Evolutionary conservation across 2,888 invertebrate genomes (phyloP).

Genomic region (Epinotia brunnichana): DNA sequence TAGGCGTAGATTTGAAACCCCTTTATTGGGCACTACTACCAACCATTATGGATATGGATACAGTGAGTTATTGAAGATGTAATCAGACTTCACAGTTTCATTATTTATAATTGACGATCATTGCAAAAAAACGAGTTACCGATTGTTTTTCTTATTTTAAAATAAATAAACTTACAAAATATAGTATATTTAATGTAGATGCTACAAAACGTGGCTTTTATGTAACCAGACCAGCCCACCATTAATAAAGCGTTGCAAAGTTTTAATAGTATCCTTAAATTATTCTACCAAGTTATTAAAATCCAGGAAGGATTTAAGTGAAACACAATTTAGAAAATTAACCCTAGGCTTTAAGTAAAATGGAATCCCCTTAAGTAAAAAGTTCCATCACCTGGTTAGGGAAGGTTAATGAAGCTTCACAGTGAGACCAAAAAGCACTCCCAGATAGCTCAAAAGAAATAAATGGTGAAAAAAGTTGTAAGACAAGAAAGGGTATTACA

Average conservation of each 20-base stretch:
- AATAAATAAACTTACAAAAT: too few species aligned
- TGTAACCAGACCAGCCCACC: neutral
- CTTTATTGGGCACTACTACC: conserved; percentile 12
- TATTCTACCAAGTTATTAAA: conserved; percentile 8
- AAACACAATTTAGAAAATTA: conserved; percentile 19
- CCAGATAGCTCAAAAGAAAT: conserved; percentile 43
- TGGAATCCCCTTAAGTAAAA: conserved; percentile 50
- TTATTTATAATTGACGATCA: neutral
- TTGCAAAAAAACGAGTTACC: too few species aligned
- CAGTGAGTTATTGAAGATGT: neutral
- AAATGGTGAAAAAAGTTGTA: conserved; percentile 59
- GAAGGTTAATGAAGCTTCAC: conserved; percentile 55
- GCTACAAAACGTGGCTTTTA: neutral
- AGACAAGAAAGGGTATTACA: conserved; percentile 66
- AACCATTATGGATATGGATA: conserved; percentile 4
- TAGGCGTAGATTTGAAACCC: conserved; percentile 21
- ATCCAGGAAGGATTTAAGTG: conserved; percentile 19
- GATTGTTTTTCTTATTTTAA: too few species aligned
- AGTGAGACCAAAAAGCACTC: conserved; percentile 48
- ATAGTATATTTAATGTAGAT: too few species aligned
- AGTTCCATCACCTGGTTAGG: conserved; percentile 55
- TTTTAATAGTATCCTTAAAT: conserved; percentile 10
- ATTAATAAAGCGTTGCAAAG: neutral
- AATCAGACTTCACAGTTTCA: neutral
- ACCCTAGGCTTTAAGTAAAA: conserved; percentile 33